Base-by-base conservation (phyloP, 2,113 vertebrate species). In the Leptobrachium leishanense region DNA sequence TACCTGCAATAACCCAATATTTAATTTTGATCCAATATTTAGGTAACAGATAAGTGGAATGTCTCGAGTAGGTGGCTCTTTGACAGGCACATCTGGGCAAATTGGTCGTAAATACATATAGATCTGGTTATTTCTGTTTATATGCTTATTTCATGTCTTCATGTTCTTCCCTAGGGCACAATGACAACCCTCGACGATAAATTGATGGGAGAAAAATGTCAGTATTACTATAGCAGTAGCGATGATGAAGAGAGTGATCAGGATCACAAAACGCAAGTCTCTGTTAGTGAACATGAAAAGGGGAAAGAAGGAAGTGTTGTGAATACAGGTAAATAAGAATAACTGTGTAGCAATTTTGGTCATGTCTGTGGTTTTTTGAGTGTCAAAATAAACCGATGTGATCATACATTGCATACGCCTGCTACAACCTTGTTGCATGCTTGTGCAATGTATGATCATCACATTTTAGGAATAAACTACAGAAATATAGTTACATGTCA, bases 161-260 rank as follows among this genome's bases (percentile, higher is more conserved):
- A 8, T 50, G 1, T 50, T 1, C 8, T 2, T 59, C 13, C 55
- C 68, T 41, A 15, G 11, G 72, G 7, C 53, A 85, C 70, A 82
- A 95, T 95, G 94, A 94, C 94, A 5, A 95, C 93, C 13, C 75
- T 95, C 81, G 94, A 95, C 15, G 94, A 95, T 85, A 94, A 92
- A 84, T 63, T 95, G 7, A 86, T 95, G 54, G 94, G 94, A 15
- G 94, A 95, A 85, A 95, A 95, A 89, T 87, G 93, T 87, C 93
- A 95, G 87, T 95, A 95, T 82, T 95, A 94, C 86, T 95, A 94
- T 85, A 94, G 91, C 87, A 95, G 94, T 90, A 94, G 93, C 20
- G 93, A 94, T 82, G 94, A 93, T 40, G 93, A 94, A 81, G 93
- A 92, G 84, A 94, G 93, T 5, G 94, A 94, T 13, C 89, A 92